phyloP scores from a whole-genome alignment of 2,888 invertebrate genomes.

The Liodrosophila aerea region DNA sequence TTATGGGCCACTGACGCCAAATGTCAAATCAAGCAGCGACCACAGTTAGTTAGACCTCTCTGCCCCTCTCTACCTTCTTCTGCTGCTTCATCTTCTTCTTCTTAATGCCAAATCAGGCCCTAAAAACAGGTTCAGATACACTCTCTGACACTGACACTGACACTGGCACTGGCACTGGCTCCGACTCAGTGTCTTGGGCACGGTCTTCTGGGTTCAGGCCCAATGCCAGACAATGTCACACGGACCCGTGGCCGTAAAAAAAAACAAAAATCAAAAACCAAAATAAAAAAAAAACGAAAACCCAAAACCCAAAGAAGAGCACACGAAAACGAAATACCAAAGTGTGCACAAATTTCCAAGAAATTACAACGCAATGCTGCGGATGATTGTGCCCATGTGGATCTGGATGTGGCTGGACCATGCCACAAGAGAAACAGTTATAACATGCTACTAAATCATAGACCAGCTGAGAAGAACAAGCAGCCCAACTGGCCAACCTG shows the following conservation, averaged over 20 bases:
- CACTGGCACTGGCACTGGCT: slow-evolving; percentile 17
- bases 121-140: slow-evolving; percentile 72
- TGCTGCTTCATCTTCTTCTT: slow-evolving; percentile 14
- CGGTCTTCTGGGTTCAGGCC: slow-evolving; percentile 35
- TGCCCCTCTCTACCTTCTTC: too few relatives aligned
- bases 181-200: slow-evolving; percentile 5
- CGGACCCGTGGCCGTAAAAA: slow-evolving; percentile 57
- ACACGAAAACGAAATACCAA: slow-evolving; percentile 71
- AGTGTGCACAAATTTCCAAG: slow-evolving; percentile 81
- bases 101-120: slow-evolving; percentile 73
- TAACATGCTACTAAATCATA: slow-evolving; percentile 80
- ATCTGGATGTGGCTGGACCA: slow-evolving; percentile 33
- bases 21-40: slow-evolving; percentile 74
- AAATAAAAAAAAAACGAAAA: slow-evolving; percentile 35
- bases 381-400: slow-evolving; percentile 56
- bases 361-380: slow-evolving; percentile 74
- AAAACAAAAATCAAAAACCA: slow-evolving; percentile 21
- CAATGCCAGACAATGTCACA: slow-evolving; percentile 70
- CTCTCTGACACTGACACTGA: slow-evolving; percentile 22
- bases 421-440: slow-evolving; percentile 77
- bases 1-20: slow-evolving; percentile 77
- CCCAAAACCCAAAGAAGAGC: slow-evolving; percentile 57
- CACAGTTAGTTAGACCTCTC: slow-evolving; percentile 77
- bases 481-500: slow-evolving; percentile 67
- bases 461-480: slow-evolving; percentile 46